Evolutionary conservation across 2,797 vertebrate species (phyloP), one percentile per base, ranked within the genome.

Genomic region (Coregonus sp.): DNA sequence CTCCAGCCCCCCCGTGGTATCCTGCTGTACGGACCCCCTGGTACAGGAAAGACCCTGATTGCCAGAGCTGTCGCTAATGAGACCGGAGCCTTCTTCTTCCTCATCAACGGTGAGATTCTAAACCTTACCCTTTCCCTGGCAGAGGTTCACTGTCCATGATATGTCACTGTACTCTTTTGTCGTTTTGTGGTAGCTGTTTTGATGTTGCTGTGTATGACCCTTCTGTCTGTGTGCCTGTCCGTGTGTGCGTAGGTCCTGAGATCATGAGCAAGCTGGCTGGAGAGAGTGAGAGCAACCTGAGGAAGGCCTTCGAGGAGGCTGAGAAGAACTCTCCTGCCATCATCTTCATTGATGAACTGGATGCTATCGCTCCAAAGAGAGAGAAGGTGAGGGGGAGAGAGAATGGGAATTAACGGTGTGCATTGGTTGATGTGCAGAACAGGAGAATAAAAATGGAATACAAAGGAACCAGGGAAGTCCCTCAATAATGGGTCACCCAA

Each of bases 231-330:
- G 40, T 47, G 11, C 40, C 40, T 47, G n/a, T 72, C 40, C 74
- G 76, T 66, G 15, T 0, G 2, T 74, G 5, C 73, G 33, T 81
- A 99, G 98, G 98, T 67, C 98, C 98, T 84, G 98, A 99, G 90
- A 99, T 99, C 82, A 99, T 99, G 98, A 99, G 98, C 88, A 99
- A 99, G 84, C 90, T 99, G 87, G 98, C 98, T 75, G 98, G 98
- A 76, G 98, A 99, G 85, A 99, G 98, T 12, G 98, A 99, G 90
- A 99, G 98, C 92, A 99, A 99, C 86, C 91, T 99, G 91, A 96
- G 98, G 84, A 99, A 99, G 94, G 98, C 98, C 84, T 99, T 99
- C 78, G 98, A 99, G 87, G 98, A 99, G 89, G 98, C 98, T 0
- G 98, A 99, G 90, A 99, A 99, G 90, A 99, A 99, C 0, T 97